These are phyloP conservation scores for Acholoe squamosa DNA, from an alignment of 2,888 invertebrate genomes.

Conservation along the genomic window DNA sequence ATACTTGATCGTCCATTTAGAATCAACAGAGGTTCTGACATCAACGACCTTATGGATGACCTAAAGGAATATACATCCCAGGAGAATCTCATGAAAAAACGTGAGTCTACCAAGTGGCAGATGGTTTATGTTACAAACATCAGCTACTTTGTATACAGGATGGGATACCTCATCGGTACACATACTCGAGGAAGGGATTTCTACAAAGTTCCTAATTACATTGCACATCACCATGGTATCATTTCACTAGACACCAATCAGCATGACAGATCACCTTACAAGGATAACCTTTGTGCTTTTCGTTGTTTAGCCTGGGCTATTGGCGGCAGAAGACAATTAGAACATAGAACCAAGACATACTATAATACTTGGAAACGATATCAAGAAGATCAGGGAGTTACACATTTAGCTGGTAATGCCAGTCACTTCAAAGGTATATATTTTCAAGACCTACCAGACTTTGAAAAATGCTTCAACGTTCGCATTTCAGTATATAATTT, in stretches of 20 bases:
- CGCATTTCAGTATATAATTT: background rate
- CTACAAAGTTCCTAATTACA: background rate
- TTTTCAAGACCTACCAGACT: background rate
- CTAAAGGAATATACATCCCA: background rate
- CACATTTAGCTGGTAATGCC: background rate
- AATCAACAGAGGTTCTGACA: background rate
- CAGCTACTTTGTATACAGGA: background rate
- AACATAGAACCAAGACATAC: background rate
- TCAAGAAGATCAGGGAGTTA: background rate
- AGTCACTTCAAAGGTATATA: background rate
- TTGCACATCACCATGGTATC: background rate
- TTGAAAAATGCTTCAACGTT: background rate
- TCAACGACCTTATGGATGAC: background rate
- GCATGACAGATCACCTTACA: background rate
- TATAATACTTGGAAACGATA: background rate
- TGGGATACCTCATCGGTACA: background rate
- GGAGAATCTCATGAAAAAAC: background rate
- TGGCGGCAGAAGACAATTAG: background rate
- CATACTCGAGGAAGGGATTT: background rate
- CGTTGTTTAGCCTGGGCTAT: background rate
- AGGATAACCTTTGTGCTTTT: background rate
- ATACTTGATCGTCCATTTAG: background rate
- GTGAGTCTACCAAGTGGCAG: background rate
- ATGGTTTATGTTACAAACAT: background rate
- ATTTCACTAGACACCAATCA: background rate